These are phyloP conservation scores for Premnoplex brunnescens DNA, from an alignment of 2,797 vertebrate genomes.

Conservation along the genomic window DNA sequence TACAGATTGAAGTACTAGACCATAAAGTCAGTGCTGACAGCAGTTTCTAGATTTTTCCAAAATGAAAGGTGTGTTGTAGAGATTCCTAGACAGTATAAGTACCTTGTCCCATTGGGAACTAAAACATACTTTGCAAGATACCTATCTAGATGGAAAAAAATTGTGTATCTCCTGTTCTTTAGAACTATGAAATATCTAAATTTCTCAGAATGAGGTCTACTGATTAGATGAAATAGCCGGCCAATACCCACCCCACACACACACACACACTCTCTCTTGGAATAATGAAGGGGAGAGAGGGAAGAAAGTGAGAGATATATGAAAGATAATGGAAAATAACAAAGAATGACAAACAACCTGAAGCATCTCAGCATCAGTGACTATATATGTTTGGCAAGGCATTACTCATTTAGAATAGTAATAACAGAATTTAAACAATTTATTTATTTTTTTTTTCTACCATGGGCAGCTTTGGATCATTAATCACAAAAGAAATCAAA, in stretches of 20 bases:
- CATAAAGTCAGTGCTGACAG: not conserved
- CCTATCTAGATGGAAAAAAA: not conserved
- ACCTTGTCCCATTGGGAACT: not conserved
- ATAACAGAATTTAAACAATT: not conserved
- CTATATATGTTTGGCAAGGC: not conserved
- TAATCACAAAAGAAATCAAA: not conserved
- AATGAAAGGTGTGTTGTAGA: not conserved
- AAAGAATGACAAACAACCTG: not conserved
- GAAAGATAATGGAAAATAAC: not conserved
- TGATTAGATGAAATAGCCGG: not conserved
- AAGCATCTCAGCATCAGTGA: not conserved
- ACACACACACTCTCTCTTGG: accelerated
- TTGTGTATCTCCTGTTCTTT: not conserved
- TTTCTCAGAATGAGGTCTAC: not conserved
- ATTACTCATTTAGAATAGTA: not conserved
- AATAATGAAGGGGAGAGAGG: not conserved
- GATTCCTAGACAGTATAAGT: not conserved
- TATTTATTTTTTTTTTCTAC: not conserved
- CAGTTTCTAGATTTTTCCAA: not conserved
- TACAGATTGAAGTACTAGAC: not conserved
- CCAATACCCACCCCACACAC: accelerated
- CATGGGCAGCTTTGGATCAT: not conserved
- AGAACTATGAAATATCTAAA: not conserved
- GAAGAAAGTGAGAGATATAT: not conserved
- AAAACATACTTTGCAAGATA: not conserved